Evolutionary conservation across 2,797 vertebrate genomes (phyloP).

Genomic region (Discoglossus pictus): DNA sequence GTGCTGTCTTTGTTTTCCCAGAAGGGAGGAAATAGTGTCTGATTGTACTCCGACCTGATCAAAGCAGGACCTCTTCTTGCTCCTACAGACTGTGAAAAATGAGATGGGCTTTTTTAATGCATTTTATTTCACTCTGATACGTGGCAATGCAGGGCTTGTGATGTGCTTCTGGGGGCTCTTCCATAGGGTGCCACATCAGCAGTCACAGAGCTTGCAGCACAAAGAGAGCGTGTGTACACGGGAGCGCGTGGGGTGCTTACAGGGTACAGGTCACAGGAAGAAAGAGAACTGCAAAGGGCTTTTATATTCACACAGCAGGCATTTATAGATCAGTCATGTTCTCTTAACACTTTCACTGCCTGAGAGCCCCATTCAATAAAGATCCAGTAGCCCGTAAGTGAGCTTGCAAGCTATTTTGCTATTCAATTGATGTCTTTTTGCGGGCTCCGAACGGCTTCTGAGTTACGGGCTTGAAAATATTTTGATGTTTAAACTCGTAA

Average conservation of each 20-base stretch:
- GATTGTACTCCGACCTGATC: neutral
- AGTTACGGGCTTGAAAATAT: too few species aligned
- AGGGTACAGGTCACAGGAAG: constrained; percentile 3
- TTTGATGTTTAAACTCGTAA: too few species aligned
- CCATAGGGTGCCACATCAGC: constrained; percentile 40
- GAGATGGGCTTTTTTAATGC: constrained; percentile 27
- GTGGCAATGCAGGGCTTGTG: constrained; percentile 11
- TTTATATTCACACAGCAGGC: too few species aligned
- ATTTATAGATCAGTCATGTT: too few species aligned
- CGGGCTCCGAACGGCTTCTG: too few species aligned
- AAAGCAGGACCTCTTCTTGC: constrained; percentile 5
- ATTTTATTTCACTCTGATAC: constrained; percentile 16
- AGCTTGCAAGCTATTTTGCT: too few species aligned
- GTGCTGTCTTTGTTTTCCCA: neutral
- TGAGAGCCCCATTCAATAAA: too few species aligned
- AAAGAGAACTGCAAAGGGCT: neutral
- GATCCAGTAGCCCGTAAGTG: too few species aligned
- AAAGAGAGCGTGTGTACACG: neutral
- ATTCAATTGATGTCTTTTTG: too few species aligned
- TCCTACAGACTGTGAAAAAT: constrained; percentile 8
- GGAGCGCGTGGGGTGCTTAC: neutral
- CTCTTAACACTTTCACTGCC: too few species aligned
- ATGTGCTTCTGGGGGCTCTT: neutral
- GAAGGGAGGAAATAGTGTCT: neutral
- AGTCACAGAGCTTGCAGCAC: constrained; percentile 25